A percentile compares a stretch with the other conserved stretches of the same genome.
phyloP scores from a whole-genome alignment of 2,113 vertebrate species.

The Epinephelus fuscoguttatus region DNA sequence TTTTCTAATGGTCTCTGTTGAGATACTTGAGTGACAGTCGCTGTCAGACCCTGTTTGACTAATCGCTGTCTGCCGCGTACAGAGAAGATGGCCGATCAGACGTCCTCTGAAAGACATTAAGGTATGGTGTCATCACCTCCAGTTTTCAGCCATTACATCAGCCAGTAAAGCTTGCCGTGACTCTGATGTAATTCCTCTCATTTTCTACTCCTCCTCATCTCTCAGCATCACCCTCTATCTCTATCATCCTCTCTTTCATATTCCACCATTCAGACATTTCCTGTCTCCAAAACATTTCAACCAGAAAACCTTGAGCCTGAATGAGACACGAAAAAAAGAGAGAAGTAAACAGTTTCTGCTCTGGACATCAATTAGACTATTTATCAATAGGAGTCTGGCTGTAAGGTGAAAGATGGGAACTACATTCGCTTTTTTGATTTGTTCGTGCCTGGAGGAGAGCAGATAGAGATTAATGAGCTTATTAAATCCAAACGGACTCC shows the following conservation, averaged over 20 bases:
- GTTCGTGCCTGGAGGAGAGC: conserved; percentile 58
- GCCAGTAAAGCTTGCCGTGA: conserved; percentile 8
- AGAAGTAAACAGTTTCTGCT: conserved; percentile 51
- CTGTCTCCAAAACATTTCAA: conserved; percentile 23
- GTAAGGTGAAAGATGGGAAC: conserved; percentile 52
- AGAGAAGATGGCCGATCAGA: conserved; percentile 25
- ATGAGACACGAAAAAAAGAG: not conserved
- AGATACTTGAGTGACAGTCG: conserved; percentile 23
- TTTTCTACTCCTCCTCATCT: conserved; percentile 29
- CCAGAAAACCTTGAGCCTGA: conserved; percentile 28
- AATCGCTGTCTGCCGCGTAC: conserved; percentile 31
- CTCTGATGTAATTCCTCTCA: conserved; percentile 49
- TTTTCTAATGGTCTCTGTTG: conserved; percentile 1
- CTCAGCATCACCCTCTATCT: conserved; percentile 1
- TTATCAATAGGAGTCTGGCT: conserved; percentile 57
- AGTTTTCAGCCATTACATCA: conserved; percentile 59
- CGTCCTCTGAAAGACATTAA: conserved; percentile 20
- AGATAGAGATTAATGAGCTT: conserved; percentile 82
- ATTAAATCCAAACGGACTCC: conserved; percentile 77
- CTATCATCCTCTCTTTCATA: conserved; percentile 16
- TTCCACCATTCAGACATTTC: conserved; percentile 25
- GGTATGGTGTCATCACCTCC: conserved; percentile 40
- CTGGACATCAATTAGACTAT: conserved; percentile 49
- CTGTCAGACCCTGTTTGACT: conserved; percentile 45
- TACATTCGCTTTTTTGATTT: conserved; percentile 50